Evolutionary conservation across 2,888 invertebrate species (phyloP).

Genomic region (Siphlonurus alternatus): DNA sequence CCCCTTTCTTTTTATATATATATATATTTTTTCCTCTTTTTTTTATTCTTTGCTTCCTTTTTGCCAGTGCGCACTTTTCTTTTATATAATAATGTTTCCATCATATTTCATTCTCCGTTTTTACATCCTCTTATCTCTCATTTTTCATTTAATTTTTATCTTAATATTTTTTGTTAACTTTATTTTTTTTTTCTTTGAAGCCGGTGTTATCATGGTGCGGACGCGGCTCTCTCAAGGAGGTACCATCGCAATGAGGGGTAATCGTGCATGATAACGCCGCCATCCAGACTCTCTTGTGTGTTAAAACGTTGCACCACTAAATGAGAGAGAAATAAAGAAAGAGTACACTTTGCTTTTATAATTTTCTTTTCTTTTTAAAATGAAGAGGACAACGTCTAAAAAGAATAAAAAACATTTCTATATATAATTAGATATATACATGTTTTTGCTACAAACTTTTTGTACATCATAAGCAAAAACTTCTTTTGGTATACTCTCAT

Average conservation of each 20-base stretch:
- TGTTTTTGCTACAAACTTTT: too few relatives aligned
- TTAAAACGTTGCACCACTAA: not conserved
- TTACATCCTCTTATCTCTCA: not conserved
- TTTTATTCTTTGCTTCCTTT: too few relatives aligned
- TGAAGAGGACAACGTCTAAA: too few relatives aligned
- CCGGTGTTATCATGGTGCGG: not conserved
- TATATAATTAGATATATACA: too few relatives aligned
- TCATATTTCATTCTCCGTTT: not conserved
- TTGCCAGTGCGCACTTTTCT: not conserved
- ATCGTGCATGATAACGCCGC: not conserved
- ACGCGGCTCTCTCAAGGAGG: not conserved
- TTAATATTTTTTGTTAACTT: not conserved
- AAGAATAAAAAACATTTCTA: too few relatives aligned
- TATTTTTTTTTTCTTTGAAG: not conserved
- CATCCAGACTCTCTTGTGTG: too few relatives aligned
- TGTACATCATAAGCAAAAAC: too few relatives aligned
- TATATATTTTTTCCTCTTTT: not conserved
- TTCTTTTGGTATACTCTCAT: too few relatives aligned
- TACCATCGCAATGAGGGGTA: too few relatives aligned
- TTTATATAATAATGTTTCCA: not conserved
- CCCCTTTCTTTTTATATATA: not conserved
- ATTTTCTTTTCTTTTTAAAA: too few relatives aligned
- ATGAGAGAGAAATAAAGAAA: too few relatives aligned
- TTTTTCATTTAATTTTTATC: not conserved
- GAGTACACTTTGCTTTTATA: too few relatives aligned